These are phyloP conservation scores for Ptychoptera contaminata DNA, from an alignment of 2,888 invertebrate genomes.

Conservation along the genomic window DNA sequence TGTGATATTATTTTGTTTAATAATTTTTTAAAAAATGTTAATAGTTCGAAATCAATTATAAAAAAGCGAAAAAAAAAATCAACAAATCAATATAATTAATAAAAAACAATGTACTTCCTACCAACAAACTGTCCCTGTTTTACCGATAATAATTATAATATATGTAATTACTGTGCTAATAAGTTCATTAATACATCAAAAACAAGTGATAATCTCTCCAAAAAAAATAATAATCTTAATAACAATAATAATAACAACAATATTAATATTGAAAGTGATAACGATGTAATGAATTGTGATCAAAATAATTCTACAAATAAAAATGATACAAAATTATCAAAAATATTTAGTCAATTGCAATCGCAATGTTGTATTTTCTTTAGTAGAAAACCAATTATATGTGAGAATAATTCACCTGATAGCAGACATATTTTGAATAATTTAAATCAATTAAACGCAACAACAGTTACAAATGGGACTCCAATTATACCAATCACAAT, in stretches of 20 bases:
- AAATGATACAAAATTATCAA: not conserved
- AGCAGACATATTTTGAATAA: not conserved
- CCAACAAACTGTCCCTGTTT: not conserved
- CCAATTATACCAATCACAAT: conserved; percentile 16
- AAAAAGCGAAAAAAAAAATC: no score
- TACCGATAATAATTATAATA: no score
- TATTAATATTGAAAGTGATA: not conserved
- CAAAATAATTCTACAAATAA: not conserved
- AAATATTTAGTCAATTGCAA: not conserved
- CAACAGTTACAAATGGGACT: conserved; percentile 12
- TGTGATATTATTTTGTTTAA: no score
- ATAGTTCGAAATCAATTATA: no score
- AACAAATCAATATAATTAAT: not conserved
- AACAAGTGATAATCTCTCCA: no score
- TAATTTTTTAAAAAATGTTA: no score
- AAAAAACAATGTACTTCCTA: not conserved
- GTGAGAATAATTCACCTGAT: not conserved
- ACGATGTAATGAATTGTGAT: not conserved
- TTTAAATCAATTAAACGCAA: not conserved
- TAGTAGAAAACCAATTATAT: not conserved
- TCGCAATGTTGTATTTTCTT: not conserved
- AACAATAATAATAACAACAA: not conserved
- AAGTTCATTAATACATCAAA: no score
- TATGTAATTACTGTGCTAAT: no score
- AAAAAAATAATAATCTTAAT: not conserved